These are phyloP conservation scores for Heliconius sara DNA, from an alignment of 2,888 invertebrate genomes.

Conservation along the genomic window DNA sequence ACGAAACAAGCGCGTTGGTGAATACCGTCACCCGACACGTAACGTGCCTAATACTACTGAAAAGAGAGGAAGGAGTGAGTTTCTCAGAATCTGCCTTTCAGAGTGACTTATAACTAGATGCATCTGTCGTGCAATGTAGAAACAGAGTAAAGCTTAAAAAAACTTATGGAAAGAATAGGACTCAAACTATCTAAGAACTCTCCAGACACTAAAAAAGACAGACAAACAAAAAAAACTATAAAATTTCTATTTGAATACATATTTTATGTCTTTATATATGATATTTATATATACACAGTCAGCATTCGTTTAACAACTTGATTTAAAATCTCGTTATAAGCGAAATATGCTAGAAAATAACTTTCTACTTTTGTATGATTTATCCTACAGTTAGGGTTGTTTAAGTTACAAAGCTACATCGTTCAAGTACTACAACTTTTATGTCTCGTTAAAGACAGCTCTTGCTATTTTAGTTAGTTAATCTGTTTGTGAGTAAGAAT, in stretches of 20 bases:
- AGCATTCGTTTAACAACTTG: background rate
- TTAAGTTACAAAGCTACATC: conserved; percentile 23
- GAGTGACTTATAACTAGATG: too few relatives aligned
- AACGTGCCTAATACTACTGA: too few relatives aligned
- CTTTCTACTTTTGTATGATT: conserved; percentile 27
- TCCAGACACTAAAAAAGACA: background rate
- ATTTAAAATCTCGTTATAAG: conserved; percentile 6
- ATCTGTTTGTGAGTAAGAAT: conserved; percentile 14
- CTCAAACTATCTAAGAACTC: background rate
- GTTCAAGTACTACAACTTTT: conserved; percentile 12
- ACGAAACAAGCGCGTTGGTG: too few relatives aligned
- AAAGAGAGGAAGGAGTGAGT: too few relatives aligned
- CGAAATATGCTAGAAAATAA: conserved; percentile 21
- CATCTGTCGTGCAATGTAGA: too few relatives aligned
- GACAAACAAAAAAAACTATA: background rate
- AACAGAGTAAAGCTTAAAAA: too few relatives aligned
- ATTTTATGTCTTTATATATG: background rate
- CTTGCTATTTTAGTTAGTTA: conserved; percentile 12
- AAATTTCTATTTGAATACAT: background rate
- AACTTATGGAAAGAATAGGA: background rate
- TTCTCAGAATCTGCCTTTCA: too few relatives aligned
- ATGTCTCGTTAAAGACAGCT: conserved; percentile 28
- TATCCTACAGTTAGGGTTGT: conserved; percentile 20
- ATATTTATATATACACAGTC: conserved; percentile 6
- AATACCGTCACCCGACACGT: too few relatives aligned